Percentiles rank a stretch among this genome's conserved stretches.
Evolutionary conservation across 1,140 invertebrate genomes (phyloP).

Genomic region (Copidosoma floridanum): DNA sequence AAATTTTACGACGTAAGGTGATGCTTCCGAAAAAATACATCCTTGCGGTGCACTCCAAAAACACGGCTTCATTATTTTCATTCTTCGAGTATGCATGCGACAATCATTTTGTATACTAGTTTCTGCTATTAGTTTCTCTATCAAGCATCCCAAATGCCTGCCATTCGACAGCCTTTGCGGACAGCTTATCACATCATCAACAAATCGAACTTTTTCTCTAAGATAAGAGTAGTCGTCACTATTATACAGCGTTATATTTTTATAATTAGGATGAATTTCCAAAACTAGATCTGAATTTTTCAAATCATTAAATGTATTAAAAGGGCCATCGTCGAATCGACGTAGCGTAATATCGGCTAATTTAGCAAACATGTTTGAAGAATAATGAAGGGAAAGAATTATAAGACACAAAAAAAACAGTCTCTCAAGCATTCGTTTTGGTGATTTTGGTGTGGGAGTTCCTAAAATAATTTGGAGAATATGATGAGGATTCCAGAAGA

Average conservation of each 20-base stretch:
- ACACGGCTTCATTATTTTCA: background rate
- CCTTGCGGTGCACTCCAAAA: background rate
- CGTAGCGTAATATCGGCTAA: background rate
- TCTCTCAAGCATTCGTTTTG: background rate
- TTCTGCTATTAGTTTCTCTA: background rate
- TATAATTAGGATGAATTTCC: background rate
- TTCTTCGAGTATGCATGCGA: background rate
- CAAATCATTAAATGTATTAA: background rate
- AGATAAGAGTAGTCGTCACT: background rate
- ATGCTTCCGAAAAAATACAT: background rate
- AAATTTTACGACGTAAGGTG: background rate
- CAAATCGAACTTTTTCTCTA: background rate
- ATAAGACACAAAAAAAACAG: background rate
- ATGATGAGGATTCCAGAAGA: background rate
- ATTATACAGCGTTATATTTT: background rate
- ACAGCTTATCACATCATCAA: background rate
- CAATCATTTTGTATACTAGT: background rate
- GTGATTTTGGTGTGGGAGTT: background rate
- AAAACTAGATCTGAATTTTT: background rate
- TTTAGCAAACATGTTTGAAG: background rate
- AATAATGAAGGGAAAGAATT: background rate
- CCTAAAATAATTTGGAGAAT: background rate
- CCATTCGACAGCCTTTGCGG: background rate
- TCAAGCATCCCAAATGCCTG: background rate
- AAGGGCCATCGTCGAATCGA: background rate